A percentile compares a stretch with the other conserved stretches of the same genome.
These are phyloP conservation scores for Drosophila helvetica DNA, from an alignment of 2,888 invertebrate genomes.

Conservation along the genomic window DNA sequence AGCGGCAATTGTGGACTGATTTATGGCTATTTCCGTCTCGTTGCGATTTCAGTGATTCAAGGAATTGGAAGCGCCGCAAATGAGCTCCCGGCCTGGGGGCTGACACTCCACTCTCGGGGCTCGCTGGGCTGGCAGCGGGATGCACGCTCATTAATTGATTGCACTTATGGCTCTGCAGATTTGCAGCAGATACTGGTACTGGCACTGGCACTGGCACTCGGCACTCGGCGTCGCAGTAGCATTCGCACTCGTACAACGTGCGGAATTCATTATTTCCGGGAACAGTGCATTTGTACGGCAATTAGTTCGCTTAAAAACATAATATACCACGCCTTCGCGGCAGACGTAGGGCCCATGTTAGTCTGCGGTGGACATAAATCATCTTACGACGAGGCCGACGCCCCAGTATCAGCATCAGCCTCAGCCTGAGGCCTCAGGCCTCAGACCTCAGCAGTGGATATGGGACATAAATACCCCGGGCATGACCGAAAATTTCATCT, in stretches of 20 bases:
- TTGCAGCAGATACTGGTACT: conserved; percentile 44
- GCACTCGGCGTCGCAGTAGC: conserved; percentile 21
- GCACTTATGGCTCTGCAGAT: conserved; percentile 71
- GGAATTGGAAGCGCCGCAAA: conserved; percentile 82
- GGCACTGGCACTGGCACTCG: not conserved
- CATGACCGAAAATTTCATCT: conserved; percentile 60
- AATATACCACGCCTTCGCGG: conserved; percentile 46
- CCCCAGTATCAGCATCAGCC: conserved; percentile 55
- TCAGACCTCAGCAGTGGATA: conserved; percentile 24
- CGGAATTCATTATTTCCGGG: conserved; percentile 81
- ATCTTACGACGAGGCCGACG: conserved; percentile 60
- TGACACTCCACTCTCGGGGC: conserved; percentile 24
- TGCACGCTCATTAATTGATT: conserved; percentile 72
- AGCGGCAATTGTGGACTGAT: conserved; percentile 75
- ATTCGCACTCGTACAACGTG: conserved; percentile 27
- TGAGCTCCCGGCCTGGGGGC: conserved; percentile 69
- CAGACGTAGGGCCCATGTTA: conserved; percentile 52
- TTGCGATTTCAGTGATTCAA: conserved; percentile 82
- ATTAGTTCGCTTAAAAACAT: conserved; percentile 78
- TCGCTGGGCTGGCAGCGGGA: conserved; percentile 8
- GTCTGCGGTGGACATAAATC: conserved; percentile 76
- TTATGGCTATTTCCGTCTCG: conserved; percentile 82
- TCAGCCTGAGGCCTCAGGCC: not conserved
- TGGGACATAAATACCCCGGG: conserved; percentile 71
- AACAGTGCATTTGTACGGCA: conserved; percentile 84